These are phyloP conservation scores for Arrhopalites spinosus DNA, from an alignment of 2,888 invertebrate species.

Conservation along the genomic window DNA sequence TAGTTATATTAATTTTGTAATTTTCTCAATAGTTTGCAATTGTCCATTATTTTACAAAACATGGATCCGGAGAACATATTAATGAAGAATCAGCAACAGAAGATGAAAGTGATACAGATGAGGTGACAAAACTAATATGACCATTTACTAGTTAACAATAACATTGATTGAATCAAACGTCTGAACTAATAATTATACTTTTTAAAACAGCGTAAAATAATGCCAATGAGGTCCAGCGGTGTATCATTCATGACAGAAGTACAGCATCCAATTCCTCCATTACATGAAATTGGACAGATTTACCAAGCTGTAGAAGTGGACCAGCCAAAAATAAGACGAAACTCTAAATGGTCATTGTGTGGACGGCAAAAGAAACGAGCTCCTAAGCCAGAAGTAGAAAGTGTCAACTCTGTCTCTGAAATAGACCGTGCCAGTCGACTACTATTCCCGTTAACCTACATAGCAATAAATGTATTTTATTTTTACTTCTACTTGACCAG, in stretches of 20 bases:
- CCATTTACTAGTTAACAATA: not conserved
- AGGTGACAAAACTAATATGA: not conserved
- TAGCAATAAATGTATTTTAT: constrained; percentile 77
- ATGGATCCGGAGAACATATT: constrained; percentile 78
- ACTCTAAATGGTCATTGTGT: constrained; percentile 50
- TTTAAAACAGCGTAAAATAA: not conserved
- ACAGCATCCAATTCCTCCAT: not conserved
- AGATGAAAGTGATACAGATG: constrained; percentile 60
- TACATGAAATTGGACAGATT: constrained; percentile 12
- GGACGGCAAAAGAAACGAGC: constrained; percentile 27
- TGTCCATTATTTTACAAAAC: constrained; percentile 85
- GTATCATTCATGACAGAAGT: not conserved
- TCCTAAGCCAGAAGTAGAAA: constrained; percentile 51
- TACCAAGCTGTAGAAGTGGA: not conserved
- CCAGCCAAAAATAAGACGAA: constrained; percentile 22
- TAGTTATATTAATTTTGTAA: not conserved
- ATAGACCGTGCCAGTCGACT: constrained; percentile 76
- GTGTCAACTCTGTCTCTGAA: constrained; percentile 79
- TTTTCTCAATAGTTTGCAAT: constrained; percentile 68
- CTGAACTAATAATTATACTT: not conserved
- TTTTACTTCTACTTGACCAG: constrained; percentile 64
- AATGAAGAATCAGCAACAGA: constrained; percentile 69
- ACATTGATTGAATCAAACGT: not conserved
- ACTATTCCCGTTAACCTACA: constrained; percentile 75
- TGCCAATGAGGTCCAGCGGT: constrained; percentile 29